Percentiles rank a stretch among this genome's conserved stretches.
Evolutionary conservation across 1,140 invertebrate genomes (phyloP).

Genomic region (Leptinotarsa defecta): DNA sequence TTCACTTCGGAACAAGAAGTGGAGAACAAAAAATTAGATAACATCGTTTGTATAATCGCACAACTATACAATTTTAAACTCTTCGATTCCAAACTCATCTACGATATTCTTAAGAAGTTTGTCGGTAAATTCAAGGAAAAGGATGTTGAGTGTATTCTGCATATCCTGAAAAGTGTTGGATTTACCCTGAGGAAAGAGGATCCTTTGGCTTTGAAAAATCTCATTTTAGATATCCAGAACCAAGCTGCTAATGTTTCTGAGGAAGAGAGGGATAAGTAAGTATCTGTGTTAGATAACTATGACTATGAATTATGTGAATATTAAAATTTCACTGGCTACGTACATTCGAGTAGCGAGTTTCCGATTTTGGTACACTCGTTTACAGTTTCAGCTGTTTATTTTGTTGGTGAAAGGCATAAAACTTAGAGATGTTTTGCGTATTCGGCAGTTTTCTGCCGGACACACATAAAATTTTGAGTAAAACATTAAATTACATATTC

Average conservation of each 20-base stretch:
- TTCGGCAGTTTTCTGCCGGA: not conserved
- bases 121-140: constrained; percentile 73
- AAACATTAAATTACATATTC: no score
- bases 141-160: constrained; percentile 83
- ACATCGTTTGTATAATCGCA: constrained; percentile 77
- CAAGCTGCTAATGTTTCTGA: constrained; percentile 59
- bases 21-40: constrained; percentile 85
- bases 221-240: constrained; percentile 79
- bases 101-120: constrained; percentile 75
- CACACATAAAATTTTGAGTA: not conserved
- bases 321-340: no score
- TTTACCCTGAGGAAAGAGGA: constrained; percentile 88
- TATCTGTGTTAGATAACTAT: constrained; percentile 28
- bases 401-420: no score
- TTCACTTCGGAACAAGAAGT: constrained; percentile 60
- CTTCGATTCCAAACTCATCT: constrained; percentile 72
- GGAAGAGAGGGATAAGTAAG: constrained; percentile 57
- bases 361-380: no score
- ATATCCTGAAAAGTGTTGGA: constrained; percentile 78
- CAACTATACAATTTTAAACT: constrained; percentile 92
- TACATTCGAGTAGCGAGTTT: no score
- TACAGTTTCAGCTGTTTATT: no score
- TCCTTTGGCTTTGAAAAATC: constrained; percentile 77
- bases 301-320: not conserved
- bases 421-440: no score